These are phyloP conservation scores for Balearica regulorum DNA, from an alignment of 2,797 vertebrate species.

Conservation along the genomic window DNA sequence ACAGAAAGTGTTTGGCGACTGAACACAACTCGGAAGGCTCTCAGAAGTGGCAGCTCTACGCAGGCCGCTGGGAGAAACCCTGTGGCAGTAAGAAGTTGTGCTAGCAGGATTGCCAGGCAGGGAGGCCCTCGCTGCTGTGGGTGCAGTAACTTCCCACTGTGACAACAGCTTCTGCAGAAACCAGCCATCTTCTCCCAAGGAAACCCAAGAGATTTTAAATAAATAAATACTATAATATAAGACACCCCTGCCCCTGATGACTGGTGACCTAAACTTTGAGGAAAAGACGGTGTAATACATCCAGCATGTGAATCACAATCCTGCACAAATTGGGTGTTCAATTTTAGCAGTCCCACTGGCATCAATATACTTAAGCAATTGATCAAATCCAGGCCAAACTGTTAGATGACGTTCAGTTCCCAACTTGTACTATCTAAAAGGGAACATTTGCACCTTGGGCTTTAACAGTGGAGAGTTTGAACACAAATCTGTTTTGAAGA, in stretches of 20 bases:
- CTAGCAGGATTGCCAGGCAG: background rate
- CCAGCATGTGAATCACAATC: background rate
- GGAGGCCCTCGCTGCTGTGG: background rate
- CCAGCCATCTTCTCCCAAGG: background rate
- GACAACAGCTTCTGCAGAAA: background rate
- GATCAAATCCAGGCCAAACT: background rate
- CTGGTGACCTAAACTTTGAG: background rate
- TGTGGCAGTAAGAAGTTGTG: background rate
- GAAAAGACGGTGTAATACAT: background rate
- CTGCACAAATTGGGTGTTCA: background rate
- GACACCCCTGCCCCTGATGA: background rate
- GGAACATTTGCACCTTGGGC: background rate
- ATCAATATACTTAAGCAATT: background rate
- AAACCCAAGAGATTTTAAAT: background rate
- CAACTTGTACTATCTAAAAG: background rate
- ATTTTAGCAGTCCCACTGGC: background rate
- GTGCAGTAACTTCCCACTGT: background rate
- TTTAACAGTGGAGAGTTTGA: background rate
- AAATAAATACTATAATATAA: background rate
- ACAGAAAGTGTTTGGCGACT: accelerated
- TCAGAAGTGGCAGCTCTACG: background rate
- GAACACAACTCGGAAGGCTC: background rate
- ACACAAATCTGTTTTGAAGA: background rate
- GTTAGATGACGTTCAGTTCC: background rate
- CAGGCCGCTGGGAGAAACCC: background rate